Evolutionary conservation across 2,888 invertebrate species (phyloP).

Genomic region (Cheilosia soror): DNA sequence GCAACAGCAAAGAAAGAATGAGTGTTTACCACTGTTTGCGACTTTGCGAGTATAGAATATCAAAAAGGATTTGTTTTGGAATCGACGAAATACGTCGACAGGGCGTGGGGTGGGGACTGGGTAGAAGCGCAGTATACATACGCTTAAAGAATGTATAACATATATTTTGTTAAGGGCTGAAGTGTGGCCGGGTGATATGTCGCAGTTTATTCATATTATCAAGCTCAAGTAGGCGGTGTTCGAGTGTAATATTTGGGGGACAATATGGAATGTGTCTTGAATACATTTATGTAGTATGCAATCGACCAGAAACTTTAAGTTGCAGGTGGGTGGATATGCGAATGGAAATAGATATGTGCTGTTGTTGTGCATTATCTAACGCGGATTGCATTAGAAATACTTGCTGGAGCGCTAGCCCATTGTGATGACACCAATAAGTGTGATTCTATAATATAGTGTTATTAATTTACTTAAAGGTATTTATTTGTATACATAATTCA

Average conservation of each 20-base stretch:
- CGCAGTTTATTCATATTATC: too few relatives aligned
- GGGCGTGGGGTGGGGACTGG: slow-evolving; percentile 14
- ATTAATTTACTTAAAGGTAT: too few relatives aligned
- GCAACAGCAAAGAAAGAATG: slow-evolving; percentile 28
- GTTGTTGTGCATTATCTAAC: background rate
- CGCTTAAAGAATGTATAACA: slow-evolving; percentile 21
- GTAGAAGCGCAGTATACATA: background rate
- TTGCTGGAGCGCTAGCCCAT: background rate
- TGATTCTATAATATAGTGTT: too few relatives aligned
- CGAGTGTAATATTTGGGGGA: slow-evolving; percentile 20
- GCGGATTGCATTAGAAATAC: background rate
- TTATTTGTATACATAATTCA: too few relatives aligned
- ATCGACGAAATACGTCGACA: slow-evolving; percentile 50
- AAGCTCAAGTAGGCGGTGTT: too few relatives aligned
- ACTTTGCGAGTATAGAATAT: slow-evolving; percentile 5
- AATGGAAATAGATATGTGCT: background rate
- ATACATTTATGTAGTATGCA: background rate
- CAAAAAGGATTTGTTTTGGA: slow-evolving; percentile 14
- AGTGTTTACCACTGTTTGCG: background rate
- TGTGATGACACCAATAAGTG: too few relatives aligned
- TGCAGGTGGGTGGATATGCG: slow-evolving; percentile 17
- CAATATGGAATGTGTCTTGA: slow-evolving; percentile 19
- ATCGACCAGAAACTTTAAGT: slow-evolving; percentile 16
- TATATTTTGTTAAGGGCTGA: slow-evolving; percentile 26
- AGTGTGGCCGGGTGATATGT: too few relatives aligned